These are phyloP conservation scores for Aphaenogaster rudis DNA, from an alignment of 1,140 invertebrate genomes.

Conservation along the genomic window DNA sequence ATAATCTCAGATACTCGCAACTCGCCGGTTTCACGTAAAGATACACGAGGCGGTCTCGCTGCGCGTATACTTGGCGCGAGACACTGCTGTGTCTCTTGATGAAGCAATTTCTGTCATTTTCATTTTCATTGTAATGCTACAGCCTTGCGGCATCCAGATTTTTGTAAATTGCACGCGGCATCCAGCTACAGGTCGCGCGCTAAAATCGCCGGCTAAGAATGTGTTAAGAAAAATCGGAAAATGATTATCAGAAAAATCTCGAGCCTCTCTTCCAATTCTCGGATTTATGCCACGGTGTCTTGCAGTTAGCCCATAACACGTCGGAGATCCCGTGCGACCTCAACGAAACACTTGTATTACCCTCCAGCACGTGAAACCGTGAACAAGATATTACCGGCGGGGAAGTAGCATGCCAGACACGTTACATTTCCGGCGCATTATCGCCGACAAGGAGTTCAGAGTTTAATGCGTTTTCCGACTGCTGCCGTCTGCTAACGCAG, in stretches of 20 bases:
- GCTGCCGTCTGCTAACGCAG: constrained; percentile 30
- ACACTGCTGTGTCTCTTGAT: too few relatives aligned
- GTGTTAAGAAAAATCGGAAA: too few relatives aligned
- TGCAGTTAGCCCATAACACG: neutral
- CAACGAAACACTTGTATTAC: constrained; percentile 45
- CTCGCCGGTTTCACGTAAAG: too few relatives aligned
- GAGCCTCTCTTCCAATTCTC: neutral
- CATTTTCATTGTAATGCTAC: too few relatives aligned
- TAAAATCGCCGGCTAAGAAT: too few relatives aligned
- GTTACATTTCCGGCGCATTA: constrained; percentile 65
- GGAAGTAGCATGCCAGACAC: constrained; percentile 50
- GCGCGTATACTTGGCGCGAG: too few relatives aligned
- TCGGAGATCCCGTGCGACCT: constrained; percentile 24
- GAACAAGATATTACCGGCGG: constrained; percentile 57
- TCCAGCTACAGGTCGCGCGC: too few relatives aligned
- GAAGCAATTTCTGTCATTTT: too few relatives aligned
- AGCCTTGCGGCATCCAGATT: too few relatives aligned
- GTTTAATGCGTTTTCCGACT: constrained; percentile 64
- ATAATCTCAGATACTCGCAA: too few relatives aligned
- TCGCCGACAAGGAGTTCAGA: constrained; percentile 53
- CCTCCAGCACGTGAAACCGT: constrained; percentile 42
- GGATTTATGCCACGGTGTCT: neutral
- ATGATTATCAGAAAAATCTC: neutral
- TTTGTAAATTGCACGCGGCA: too few relatives aligned
- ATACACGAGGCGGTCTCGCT: too few relatives aligned